A percentile compares a stretch with the other conserved stretches of the same genome.
Evolutionary conservation across 2,888 invertebrate species (phyloP).

Genomic region (Globia sparganii): DNA sequence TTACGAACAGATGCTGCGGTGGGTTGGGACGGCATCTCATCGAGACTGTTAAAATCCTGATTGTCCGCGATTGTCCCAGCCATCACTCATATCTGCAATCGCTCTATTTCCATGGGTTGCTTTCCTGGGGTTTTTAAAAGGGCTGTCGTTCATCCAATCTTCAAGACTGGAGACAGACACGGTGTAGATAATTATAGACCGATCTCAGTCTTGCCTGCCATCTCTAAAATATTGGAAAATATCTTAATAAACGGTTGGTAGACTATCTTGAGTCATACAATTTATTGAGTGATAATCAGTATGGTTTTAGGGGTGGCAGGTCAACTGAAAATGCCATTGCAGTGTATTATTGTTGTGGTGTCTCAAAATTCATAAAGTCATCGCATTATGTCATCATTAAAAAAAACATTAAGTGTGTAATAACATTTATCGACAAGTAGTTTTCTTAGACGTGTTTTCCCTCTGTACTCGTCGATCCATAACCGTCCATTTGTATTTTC

Average conservation of each 20-base stretch:
- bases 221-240: not conserved
- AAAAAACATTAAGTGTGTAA: no score
- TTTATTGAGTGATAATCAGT: conserved; percentile 12
- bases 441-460: no score
- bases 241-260: not conserved
- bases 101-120: conserved; percentile 2
- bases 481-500: not conserved
- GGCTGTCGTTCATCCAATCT: conserved; percentile 3
- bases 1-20: conserved; percentile 9
- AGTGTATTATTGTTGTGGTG: no score
- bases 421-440: no score
- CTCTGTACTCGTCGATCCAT: not conserved
- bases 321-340: conserved; percentile 14
- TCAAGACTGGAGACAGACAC: not conserved
- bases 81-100: conserved; percentile 7
- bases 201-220: not conserved
- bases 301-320: conserved; percentile 1
- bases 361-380: no score
- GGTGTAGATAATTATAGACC: no score
- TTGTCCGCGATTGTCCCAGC: not conserved
- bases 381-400: no score
- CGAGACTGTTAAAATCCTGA: conserved; percentile 5
- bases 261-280: conserved; percentile 9
- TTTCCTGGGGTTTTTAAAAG: conserved; percentile 10
- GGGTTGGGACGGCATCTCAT: conserved; percentile 24